Conservation (phyloP, 2,113 vertebrate genomes). For the Lutjanus erythropterus region DNA sequence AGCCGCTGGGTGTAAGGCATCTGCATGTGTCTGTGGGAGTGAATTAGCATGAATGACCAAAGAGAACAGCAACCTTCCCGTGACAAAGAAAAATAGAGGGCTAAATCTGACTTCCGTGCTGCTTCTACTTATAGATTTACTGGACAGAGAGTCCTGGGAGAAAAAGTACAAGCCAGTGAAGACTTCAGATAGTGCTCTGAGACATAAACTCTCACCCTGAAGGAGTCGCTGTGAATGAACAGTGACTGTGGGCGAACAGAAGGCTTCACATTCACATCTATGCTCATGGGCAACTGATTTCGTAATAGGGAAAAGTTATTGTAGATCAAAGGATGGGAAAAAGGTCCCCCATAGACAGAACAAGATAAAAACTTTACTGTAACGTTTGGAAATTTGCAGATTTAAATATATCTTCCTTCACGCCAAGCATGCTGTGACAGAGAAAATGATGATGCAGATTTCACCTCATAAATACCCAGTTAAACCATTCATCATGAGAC, state of each 20-base stretch:
- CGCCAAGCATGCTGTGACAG: background rate
- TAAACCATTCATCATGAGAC: background rate
- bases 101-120: conserved; percentile 11
- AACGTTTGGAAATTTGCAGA: background rate
- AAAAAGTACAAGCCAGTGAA: conserved; percentile 4
- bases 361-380: background rate
- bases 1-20: background rate
- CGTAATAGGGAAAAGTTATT: background rate
- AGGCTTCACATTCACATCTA: conserved; percentile 25
- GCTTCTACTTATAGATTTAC: conserved; percentile 4
- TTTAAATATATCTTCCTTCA: conserved; percentile 14
- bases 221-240: conserved; percentile 37
- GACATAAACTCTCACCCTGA: conserved; percentile 25
- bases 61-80: conserved; percentile 40
- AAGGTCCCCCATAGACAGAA: background rate
- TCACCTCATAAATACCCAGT: background rate
- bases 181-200: background rate
- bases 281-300: conserved; percentile 21
- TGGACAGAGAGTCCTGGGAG: conserved; percentile 11
- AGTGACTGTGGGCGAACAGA: conserved; percentile 26
- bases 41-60: conserved; percentile 24
- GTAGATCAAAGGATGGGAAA: conserved; percentile 27
- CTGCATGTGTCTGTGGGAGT: conserved; percentile 8
- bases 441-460: background rate
- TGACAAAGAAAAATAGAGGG: conserved; percentile 61